Evolutionary conservation across 2,113 vertebrate genomes (phyloP), one percentile per base, ranked within the genome.

Genomic region (Polypterus bichir): DNA sequence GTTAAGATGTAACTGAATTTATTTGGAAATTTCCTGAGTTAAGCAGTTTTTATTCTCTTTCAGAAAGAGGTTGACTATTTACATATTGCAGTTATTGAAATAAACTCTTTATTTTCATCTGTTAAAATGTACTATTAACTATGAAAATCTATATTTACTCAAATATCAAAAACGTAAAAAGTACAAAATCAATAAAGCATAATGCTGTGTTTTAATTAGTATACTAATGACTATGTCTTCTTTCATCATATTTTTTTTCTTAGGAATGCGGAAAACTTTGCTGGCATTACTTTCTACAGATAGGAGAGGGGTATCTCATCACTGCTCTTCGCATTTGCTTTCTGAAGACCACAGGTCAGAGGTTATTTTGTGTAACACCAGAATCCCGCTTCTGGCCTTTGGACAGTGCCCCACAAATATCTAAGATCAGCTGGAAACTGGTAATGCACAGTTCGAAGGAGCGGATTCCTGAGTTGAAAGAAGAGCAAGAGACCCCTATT

Each of bases 291-390:
- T 70, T 71, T 65, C 59, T 91, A 63, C 66, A 64, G 63, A 62
- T 90, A 4, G 87, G 85, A 8, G 72, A 72, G 58, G 55, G 44
- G 0, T 87, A 91, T 74, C 81, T 81, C 62, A 49, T 92, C 68
- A 86, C 90, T 1, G 73, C 47, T 9, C 70, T 92, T 65, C 77
- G 74, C 7, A 65, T 81, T 64, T 86, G 85, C 64, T 72, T 67
- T 48, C 64, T 91, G 4, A 81, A 78, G 62, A 77, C 79, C 57
- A 80, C 70, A 60, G 76, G 78, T 61, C 82, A 80, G 51, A 76
- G 4, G 1, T 55, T 81, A 2, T 81, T 93, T 47, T 79, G 80
- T 68, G 82, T 77, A 5, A 68, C 81, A 1, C 63, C 65, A 10
- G 72, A 62, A 54, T 94, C 91, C 4, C 65, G 59, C 65, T 75